Evolutionary conservation across 2,888 invertebrate genomes (phyloP).

Genomic region (Rambutsinella grinnellia): DNA sequence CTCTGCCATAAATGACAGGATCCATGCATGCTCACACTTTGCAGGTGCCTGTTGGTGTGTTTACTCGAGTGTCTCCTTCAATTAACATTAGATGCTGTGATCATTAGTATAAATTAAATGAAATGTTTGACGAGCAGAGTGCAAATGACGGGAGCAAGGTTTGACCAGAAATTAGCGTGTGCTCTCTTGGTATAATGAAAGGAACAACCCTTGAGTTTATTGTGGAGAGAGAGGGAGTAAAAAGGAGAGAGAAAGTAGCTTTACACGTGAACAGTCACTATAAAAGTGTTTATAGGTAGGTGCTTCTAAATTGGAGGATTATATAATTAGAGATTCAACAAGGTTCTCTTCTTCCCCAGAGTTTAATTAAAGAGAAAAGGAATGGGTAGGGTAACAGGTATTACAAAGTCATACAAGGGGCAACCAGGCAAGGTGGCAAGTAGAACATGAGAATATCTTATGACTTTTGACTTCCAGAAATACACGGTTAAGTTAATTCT

Average conservation of each 20-base stretch:
- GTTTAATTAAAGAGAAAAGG: conserved; percentile 27
- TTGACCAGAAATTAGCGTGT: conserved; percentile 30
- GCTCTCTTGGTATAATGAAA: too few relatives aligned
- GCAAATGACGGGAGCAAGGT: conserved; percentile 46
- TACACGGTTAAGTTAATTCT: too few relatives aligned
- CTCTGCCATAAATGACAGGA: too few relatives aligned
- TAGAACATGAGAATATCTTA: too few relatives aligned
- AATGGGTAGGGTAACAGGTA: too few relatives aligned
- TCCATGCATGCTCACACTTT: too few relatives aligned
- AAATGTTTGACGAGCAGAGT: conserved; percentile 35
- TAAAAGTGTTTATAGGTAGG: too few relatives aligned
- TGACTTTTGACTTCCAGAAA: too few relatives aligned
- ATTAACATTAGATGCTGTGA: conserved; percentile 32
- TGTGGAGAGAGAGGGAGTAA: conserved; percentile 29
- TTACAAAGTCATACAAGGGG: too few relatives aligned
- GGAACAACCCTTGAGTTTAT: conserved; percentile 24
- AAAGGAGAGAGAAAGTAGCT: conserved; percentile 1
- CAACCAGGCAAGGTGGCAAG: too few relatives aligned
- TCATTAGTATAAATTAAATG: conserved; percentile 41
- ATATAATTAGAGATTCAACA: conserved; percentile 48
- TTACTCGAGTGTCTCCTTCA: not conserved
- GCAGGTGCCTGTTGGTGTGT: too few relatives aligned
- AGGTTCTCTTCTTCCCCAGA: conserved; percentile 23
- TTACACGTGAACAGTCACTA: not conserved
- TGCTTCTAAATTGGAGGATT: too few relatives aligned